phyloP scores from a whole-genome alignment of 1,140 invertebrate genomes.

The Glomeris maerens region DNA sequence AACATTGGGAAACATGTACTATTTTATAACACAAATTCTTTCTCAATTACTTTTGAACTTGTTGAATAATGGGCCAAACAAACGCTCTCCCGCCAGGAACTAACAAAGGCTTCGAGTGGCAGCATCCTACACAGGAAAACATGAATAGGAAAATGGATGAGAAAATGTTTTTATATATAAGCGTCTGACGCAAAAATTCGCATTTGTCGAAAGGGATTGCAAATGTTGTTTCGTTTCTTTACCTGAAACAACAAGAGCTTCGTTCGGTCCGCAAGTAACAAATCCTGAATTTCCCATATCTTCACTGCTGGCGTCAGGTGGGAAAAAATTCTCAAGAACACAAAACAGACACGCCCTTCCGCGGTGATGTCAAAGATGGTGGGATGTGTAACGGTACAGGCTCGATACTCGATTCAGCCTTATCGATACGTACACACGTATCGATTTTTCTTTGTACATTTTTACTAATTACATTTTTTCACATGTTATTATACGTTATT shows the following conservation, averaged over 20 bases:
- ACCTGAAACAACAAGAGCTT: slow-evolving; percentile 94
- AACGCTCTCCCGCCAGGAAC: slow-evolving; percentile 91
- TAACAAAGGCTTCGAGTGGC: slow-evolving; percentile 73
- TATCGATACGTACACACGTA: too few species aligned
- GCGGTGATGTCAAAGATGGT: too few species aligned
- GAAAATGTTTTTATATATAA: not conserved
- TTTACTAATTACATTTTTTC: too few species aligned
- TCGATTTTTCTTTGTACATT: too few species aligned
- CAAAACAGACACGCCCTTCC: too few species aligned
- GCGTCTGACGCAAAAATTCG: slow-evolving; percentile 8
- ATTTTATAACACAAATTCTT: too few species aligned
- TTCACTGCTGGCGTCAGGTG: not conserved
- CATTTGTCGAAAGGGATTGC: not conserved
- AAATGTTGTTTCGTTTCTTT: slow-evolving; percentile 25
- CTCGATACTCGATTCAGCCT: too few species aligned
- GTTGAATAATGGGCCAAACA: slow-evolving; percentile 89
- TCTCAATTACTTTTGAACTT: slow-evolving; percentile 79
- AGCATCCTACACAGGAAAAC: slow-evolving; percentile 52
- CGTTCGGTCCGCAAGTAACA: slow-evolving; percentile 93
- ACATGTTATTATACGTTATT: too few species aligned
- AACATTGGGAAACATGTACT: too few species aligned
- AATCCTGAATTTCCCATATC: slow-evolving; percentile 50
- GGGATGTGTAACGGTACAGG: too few species aligned
- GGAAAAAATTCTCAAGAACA: too few species aligned
- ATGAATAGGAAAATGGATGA: slow-evolving; percentile 9